Conservation (phyloP, 2,797 vertebrate genomes). For the Paedocypris micromegethes region DNA sequence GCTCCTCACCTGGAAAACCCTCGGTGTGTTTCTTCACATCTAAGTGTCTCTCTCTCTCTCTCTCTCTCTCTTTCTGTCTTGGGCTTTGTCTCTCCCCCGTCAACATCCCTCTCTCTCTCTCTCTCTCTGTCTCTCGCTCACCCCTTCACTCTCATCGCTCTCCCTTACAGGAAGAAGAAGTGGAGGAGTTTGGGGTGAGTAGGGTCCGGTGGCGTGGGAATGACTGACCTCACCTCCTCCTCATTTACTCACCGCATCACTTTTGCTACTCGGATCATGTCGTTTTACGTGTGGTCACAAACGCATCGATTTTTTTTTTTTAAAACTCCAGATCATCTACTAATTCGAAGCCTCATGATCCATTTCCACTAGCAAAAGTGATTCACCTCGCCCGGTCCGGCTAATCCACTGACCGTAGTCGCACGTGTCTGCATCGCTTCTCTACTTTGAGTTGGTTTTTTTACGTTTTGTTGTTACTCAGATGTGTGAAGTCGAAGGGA, state of each 20-base stretch:
- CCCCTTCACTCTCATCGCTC: constrained; percentile 84
- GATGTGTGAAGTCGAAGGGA: no score
- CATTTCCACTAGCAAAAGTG: constrained; percentile 54
- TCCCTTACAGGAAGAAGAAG: constrained; percentile 99
- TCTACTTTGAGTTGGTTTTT: constrained; percentile 20
- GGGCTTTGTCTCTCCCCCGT: constrained; percentile 41
- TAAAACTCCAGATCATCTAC: constrained; percentile 8
- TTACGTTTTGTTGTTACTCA: background rate
- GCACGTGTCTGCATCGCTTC: constrained; percentile 55
- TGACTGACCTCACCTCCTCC: constrained; percentile 40
- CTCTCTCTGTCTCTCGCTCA: constrained; percentile 74
- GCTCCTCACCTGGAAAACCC: constrained; percentile 78
- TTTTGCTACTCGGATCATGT: constrained; percentile 46
- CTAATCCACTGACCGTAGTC: constrained; percentile 40
- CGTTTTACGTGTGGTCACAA: background rate
- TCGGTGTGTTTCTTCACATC: constrained; percentile 79
- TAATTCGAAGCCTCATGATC: constrained; percentile 26
- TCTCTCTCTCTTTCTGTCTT: constrained; percentile 61
- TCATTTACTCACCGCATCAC: constrained; percentile 53
- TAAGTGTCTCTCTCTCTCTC: constrained; percentile 87
- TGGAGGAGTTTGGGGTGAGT: constrained; percentile 99
- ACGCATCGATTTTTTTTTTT: no score
- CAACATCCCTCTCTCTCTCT: constrained; percentile 51
- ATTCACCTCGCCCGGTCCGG: constrained; percentile 44
- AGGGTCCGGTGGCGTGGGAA: constrained; percentile 51